phyloP scores from a whole-genome alignment of 2,113 vertebrate genomes.

The Oreotragus oreotragus region DNA sequence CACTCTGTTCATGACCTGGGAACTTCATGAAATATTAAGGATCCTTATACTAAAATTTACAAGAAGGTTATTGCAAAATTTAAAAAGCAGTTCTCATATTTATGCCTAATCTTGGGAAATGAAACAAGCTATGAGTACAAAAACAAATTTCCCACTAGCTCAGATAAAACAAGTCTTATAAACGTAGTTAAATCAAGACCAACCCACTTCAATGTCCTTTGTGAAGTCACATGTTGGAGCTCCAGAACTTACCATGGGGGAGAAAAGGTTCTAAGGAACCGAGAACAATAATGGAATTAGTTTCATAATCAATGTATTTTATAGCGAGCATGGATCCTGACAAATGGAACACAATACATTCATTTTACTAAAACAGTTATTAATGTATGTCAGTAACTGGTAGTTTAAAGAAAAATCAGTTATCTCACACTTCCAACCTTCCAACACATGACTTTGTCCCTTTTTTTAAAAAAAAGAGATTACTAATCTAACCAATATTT shows the following conservation, averaged over 20 bases:
- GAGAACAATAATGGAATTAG: conserved; percentile 76
- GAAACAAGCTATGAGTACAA: conserved; percentile 52
- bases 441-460: background rate
- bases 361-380: conserved; percentile 15
- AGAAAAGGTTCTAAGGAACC: conserved; percentile 79
- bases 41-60: conserved; percentile 34
- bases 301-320: conserved; percentile 67
- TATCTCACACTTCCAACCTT: background rate
- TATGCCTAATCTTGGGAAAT: conserved; percentile 28
- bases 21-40: conserved; percentile 1
- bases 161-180: conserved; percentile 38
- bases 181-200: conserved; percentile 50
- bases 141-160: conserved; percentile 54
- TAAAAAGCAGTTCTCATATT: background rate
- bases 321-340: conserved; percentile 54
- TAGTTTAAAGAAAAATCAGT: conserved; percentile 9
- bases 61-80: conserved; percentile 35
- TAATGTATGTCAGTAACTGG: background rate
- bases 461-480: background rate
- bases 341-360: background rate
- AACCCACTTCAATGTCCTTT: conserved; percentile 72
- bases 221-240: conserved; percentile 79
- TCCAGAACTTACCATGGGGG: conserved; percentile 80
- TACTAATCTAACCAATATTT: background rate
- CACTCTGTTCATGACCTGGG: conserved; percentile 1